Percentiles rank a stretch among this genome's conserved stretches.
These are phyloP conservation scores for Mamestra brassicae DNA, from an alignment of 2,888 invertebrate species.

Conservation along the genomic window DNA sequence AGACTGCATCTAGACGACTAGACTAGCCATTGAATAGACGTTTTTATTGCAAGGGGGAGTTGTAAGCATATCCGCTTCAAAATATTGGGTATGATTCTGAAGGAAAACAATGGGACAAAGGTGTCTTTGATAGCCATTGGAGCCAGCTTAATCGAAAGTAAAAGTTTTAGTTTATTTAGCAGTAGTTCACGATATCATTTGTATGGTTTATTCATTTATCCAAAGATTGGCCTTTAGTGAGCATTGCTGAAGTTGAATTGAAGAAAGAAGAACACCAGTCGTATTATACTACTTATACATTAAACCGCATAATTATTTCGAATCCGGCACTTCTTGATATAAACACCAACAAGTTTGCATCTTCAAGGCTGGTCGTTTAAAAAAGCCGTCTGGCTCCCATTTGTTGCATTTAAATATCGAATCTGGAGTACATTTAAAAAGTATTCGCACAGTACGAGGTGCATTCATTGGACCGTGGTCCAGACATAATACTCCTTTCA, in stretches of 20 bases:
- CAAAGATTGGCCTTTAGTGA: too few species aligned
- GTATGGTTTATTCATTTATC: background rate
- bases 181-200: too few species aligned
- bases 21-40: slow-evolving; percentile 74
- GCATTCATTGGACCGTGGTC: slow-evolving; percentile 70
- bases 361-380: slow-evolving; percentile 15
- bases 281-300: too few species aligned
- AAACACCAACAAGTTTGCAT: slow-evolving; percentile 16
- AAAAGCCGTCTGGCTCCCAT: slow-evolving; percentile 32
- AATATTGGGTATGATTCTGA: slow-evolving; percentile 60
- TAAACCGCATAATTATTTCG: background rate
- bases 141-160: slow-evolving; percentile 51
- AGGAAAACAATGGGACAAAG: slow-evolving; percentile 58
- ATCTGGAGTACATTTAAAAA: slow-evolving; percentile 40
- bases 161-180: slow-evolving; percentile 39
- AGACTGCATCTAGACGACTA: slow-evolving; percentile 86
- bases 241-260: background rate
- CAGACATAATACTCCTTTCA: slow-evolving; percentile 85
- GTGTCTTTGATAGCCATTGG: slow-evolving; percentile 52
- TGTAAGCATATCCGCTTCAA: slow-evolving; percentile 69
- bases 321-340: slow-evolving; percentile 5
- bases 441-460: slow-evolving; percentile 22
- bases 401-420: slow-evolving; percentile 50
- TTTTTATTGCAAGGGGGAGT: slow-evolving; percentile 72
- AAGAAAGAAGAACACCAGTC: background rate